Evolutionary conservation across 2,113 vertebrate species (phyloP).

Genomic region (Turdus rufiventris): DNA sequence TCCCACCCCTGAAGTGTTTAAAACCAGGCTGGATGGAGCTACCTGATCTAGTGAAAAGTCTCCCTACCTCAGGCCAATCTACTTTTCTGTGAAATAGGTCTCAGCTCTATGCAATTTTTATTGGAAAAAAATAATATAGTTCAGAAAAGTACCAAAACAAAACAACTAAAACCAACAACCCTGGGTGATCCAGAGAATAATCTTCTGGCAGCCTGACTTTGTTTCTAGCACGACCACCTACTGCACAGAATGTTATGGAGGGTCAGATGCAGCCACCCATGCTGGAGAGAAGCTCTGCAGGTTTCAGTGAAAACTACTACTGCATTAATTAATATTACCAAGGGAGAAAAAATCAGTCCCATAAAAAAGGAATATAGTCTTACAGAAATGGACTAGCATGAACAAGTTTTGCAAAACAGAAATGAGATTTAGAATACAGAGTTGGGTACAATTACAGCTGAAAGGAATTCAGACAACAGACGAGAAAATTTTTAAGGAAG

Average conservation of each 20-base stretch:
- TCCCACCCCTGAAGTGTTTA: background rate
- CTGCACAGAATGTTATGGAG: background rate
- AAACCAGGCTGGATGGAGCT: background rate
- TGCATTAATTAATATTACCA: background rate
- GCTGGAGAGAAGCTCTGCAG: background rate
- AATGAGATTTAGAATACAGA: background rate
- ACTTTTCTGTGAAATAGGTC: background rate
- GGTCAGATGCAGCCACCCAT: fast-evolving
- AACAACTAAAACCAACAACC: background rate
- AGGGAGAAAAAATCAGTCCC: background rate
- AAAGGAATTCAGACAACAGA: background rate
- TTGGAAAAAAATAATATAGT: background rate
- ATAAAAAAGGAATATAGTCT: background rate
- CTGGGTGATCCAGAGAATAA: background rate
- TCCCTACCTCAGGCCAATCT: no score
- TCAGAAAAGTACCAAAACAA: background rate
- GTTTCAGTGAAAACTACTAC: background rate
- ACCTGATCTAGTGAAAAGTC: background rate
- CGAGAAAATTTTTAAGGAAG: background rate
- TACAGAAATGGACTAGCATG: background rate
- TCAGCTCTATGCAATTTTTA: background rate
- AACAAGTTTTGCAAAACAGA: background rate
- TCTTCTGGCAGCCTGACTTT: background rate
- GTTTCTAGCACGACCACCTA: background rate
- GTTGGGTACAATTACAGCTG: background rate